These are phyloP conservation scores for Pristis pectinata DNA, from an alignment of 2,797 vertebrate genomes.

Conservation along the genomic window DNA sequence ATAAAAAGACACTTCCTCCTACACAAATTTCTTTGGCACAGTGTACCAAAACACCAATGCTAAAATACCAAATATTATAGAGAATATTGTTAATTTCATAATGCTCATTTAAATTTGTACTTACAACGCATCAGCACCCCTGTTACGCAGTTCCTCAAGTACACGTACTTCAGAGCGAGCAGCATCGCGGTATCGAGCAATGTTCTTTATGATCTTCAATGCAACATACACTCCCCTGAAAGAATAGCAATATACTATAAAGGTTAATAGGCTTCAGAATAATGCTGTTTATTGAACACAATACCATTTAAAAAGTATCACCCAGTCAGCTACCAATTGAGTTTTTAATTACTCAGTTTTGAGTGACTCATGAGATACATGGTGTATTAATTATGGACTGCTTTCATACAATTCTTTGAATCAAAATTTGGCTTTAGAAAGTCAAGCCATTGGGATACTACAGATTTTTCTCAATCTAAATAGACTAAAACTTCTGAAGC, in stretches of 20 bases:
- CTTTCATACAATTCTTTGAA: neutral
- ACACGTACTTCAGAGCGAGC: conserved; percentile 91
- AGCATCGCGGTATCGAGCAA: conserved; percentile 89
- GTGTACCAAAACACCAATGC: neutral
- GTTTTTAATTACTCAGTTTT: neutral
- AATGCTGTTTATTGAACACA: neutral
- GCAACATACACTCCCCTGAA: conserved; percentile 77
- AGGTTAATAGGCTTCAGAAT: neutral
- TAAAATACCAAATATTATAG: neutral
- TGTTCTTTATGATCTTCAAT: conserved; percentile 97
- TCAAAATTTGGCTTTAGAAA: neutral
- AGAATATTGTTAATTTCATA: neutral
- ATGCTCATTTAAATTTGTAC: conserved; percentile 46
- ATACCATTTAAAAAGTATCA: neutral
- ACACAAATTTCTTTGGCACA: neutral
- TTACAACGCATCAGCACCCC: conserved; percentile 78
- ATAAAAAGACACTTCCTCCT: neutral
- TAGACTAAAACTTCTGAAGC: neutral
- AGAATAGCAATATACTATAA: conserved; percentile 43
- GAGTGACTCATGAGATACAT: neutral
- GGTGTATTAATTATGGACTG: neutral
- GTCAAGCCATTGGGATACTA: neutral
- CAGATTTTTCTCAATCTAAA: neutral
- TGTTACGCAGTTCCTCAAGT: conserved; percentile 77
- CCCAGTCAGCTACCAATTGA: neutral